Base-by-base conservation (phyloP, 2,888 invertebrate species). In the Sipunculus nudus region DNA sequence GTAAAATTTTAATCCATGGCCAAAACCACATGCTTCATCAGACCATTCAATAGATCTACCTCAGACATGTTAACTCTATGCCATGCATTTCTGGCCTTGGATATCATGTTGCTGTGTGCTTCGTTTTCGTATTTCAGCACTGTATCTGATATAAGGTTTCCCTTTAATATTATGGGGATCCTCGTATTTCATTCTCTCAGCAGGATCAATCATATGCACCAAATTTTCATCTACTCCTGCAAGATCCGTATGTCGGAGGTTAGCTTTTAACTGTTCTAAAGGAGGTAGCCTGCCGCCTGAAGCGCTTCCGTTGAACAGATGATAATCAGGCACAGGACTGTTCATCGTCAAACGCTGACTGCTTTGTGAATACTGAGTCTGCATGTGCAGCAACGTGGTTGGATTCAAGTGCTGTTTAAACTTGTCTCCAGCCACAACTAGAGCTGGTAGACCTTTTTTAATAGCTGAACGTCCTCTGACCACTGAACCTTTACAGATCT, bases 361-460 rank as follows among this genome's bases (percentile, higher is more conserved):
- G 61, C 77, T 79, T 28, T 70, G 61, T 0, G 79, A 76, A 50
- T 76, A 78, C 65, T 77, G 76, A 8, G 78, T 76, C 50, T 73
- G 75, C 16, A 75, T 70, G 46, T 75, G 71, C 43, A 78, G 65
- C 43, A 77, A 63, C 4, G 77, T 76, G 1, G 76, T 75, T 54
- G 71, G 63, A 5, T 39, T 19, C 23, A 21, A 4, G 4, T 19
- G 52, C 21, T 53, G 67, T 8, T 70, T 62, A 54, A 73, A 76
- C 56, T 73, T 75, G 26, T 73, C 78, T 0, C 79, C 79, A 50
- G 63, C 72, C 10, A 77, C 72, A 19, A 71, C 55, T 21, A 77
- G 61, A 23, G 61, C 52, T 16, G 74, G 71, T n/a, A 26, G 35
- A 25, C 46, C 35, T 23, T 19, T 19, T 16, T 31, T 21, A 39